phyloP scores from a whole-genome alignment of 2,888 invertebrate species.

The Ornithoptera priamus region DNA sequence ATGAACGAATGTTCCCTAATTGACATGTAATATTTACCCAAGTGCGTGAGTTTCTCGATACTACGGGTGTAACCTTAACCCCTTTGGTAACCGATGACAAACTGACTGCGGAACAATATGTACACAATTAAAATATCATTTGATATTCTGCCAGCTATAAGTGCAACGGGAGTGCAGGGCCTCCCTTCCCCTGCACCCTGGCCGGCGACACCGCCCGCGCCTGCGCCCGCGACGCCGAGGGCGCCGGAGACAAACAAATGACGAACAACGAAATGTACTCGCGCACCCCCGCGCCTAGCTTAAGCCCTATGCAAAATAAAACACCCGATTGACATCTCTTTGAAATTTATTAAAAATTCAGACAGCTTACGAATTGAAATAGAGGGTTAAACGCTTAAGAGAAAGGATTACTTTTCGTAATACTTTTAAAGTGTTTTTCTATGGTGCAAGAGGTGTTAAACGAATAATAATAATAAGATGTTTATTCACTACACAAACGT shows the following conservation, averaged over 20 bases:
- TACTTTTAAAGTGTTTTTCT: conserved; percentile 41
- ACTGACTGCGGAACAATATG: conserved; percentile 40
- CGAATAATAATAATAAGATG: neutral
- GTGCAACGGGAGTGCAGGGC: conserved; percentile 53
- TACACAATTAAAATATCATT: conserved; percentile 62
- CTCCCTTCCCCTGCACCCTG: no score
- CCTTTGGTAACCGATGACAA: conserved; percentile 24
- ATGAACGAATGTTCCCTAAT: conserved; percentile 10
- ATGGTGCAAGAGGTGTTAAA: conserved; percentile 18
- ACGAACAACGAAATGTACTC: conserved; percentile 79
- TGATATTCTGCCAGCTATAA: conserved; percentile 72
- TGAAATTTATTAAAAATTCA: conserved; percentile 80
- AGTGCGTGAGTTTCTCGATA: conserved; percentile 1
- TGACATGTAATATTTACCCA: conserved; percentile 22
- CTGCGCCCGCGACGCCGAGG: conserved; percentile 36
- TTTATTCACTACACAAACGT: conserved; percentile 1
- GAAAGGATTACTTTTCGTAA: conserved; percentile 66
- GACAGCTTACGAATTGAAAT: conserved; percentile 68
- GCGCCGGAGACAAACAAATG: conserved; percentile 69
- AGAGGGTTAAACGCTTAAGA: conserved; percentile 73
- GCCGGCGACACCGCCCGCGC: neutral
- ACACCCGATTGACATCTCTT: conserved; percentile 78
- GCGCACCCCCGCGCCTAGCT: conserved; percentile 60
- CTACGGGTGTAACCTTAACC: conserved; percentile 20
- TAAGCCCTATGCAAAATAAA: conserved; percentile 80